Evolutionary conservation across 1,140 invertebrate species (phyloP).

Genomic region (Oncopeltus fasciatus): DNA sequence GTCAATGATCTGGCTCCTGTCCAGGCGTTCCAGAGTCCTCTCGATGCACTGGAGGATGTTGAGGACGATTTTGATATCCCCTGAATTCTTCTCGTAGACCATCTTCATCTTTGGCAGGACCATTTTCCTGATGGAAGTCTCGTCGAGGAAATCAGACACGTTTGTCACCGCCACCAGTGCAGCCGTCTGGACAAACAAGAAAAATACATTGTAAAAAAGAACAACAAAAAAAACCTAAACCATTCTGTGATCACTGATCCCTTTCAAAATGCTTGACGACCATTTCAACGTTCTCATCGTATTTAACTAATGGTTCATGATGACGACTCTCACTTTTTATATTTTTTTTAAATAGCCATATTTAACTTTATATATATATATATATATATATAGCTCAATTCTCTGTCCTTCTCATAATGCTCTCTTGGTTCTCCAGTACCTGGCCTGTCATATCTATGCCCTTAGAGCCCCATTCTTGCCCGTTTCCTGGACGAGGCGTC

Average conservation of each 20-base stretch:
- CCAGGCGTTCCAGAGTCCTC: constrained; percentile 64
- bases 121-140: constrained; percentile 62
- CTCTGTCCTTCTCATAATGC: too few relatives aligned
- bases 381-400: too few relatives aligned
- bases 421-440: too few relatives aligned
- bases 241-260: background rate
- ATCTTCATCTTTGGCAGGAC: constrained; percentile 75
- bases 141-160: constrained; percentile 71
- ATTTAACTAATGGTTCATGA: background rate
- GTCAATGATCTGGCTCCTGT: constrained; percentile 77
- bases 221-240: too few relatives aligned
- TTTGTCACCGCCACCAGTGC: constrained; percentile 77
- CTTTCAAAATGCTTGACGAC: background rate
- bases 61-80: constrained; percentile 58
- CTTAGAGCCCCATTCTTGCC: too few relatives aligned
- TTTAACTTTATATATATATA: too few relatives aligned
- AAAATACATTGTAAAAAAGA: constrained; percentile 4
- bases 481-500: too few relatives aligned
- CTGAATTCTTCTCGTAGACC: constrained; percentile 73
- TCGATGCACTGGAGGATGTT: constrained; percentile 64
- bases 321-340: too few relatives aligned
- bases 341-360: too few relatives aligned
- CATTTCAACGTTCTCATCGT: background rate
- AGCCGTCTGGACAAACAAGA: constrained; percentile 48
- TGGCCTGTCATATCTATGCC: too few relatives aligned